A percentile compares a stretch with the other conserved stretches of the same genome.
phyloP scores from a whole-genome alignment of 2,797 vertebrate species.

The Coendou prehensilis region DNA sequence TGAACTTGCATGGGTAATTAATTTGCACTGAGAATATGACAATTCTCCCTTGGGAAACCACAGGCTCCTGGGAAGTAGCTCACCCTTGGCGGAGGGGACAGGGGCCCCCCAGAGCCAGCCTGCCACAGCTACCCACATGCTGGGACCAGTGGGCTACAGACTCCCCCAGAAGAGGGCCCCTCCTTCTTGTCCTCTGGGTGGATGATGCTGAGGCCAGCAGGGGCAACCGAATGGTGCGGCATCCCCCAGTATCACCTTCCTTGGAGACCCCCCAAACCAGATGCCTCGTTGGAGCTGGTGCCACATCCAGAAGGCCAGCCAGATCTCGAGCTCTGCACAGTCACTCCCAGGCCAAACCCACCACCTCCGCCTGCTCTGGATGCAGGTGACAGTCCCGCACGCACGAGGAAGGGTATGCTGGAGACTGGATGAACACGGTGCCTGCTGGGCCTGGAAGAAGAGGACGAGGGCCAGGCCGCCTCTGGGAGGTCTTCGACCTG shows the following conservation, averaged over 20 bases:
- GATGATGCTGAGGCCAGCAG: neutral
- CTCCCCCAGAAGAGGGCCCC: slow-evolving; percentile 63
- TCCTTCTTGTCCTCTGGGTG: neutral
- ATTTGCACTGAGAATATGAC: neutral
- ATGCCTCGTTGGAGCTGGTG: slow-evolving; percentile 63
- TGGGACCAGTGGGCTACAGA: neutral
- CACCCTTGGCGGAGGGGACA: neutral
- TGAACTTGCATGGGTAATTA: neutral
- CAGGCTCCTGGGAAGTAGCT: neutral
- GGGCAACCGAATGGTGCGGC: neutral
- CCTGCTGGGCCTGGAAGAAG: slow-evolving; percentile 80
- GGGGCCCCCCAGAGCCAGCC: neutral
- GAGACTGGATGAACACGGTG: slow-evolving; percentile 69
- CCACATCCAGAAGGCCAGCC: neutral
- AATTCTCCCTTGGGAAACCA: neutral
- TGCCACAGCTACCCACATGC: neutral
- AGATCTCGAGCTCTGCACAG: slow-evolving; percentile 54
- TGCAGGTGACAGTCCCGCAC: slow-evolving; percentile 71
- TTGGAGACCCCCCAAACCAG: slow-evolving; percentile 76
- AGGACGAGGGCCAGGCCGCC: slow-evolving; percentile 81
- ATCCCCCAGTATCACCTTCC: neutral
- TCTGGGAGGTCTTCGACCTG: slow-evolving; percentile 81
- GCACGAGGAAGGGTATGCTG: slow-evolving; percentile 71
- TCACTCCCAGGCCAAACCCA: slow-evolving; percentile 58
- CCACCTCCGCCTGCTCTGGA: slow-evolving; percentile 73